These are phyloP conservation scores for Diacarnus erythraeanus DNA, from an alignment of 37 sponge, comb jelly and placozoan species.

Conservation along the genomic window DNA sequence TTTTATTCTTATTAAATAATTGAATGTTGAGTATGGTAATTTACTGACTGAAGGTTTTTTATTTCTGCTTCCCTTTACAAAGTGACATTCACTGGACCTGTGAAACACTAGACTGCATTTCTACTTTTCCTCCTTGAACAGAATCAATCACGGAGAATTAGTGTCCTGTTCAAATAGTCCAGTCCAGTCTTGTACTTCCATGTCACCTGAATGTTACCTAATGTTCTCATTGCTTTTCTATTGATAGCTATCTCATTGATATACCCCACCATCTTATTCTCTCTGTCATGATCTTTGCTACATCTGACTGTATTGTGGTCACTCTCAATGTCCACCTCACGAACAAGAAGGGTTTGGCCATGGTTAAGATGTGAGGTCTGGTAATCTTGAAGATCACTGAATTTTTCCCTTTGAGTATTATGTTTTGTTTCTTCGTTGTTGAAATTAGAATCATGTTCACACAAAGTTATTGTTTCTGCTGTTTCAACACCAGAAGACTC, in stretches of 20 bases:
- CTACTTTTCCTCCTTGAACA: no score
- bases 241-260: constrained; percentile 19
- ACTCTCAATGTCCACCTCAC: background rate
- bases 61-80: no score
- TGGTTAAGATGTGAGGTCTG: background rate
- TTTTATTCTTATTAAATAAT: no score
- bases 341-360: background rate
- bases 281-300: background rate
- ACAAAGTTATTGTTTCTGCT: background rate
- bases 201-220: background rate
- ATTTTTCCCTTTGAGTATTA: background rate
- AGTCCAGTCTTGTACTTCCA: constrained; percentile 7
- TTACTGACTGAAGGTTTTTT: no score
- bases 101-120: no score
- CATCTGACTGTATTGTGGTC: background rate
- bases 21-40: no score
- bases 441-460: background rate
- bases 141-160: no score
- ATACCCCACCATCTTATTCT: background rate
- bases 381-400: background rate
- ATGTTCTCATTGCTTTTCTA: background rate
- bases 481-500: background rate
- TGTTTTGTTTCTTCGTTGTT: background rate
- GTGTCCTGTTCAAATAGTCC: no score
- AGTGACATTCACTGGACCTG: no score